Percentiles rank a stretch among this genome's conserved stretches.
Conservation (phyloP, 2,797 vertebrate species). For the Melanotaenia nigrans region DNA sequence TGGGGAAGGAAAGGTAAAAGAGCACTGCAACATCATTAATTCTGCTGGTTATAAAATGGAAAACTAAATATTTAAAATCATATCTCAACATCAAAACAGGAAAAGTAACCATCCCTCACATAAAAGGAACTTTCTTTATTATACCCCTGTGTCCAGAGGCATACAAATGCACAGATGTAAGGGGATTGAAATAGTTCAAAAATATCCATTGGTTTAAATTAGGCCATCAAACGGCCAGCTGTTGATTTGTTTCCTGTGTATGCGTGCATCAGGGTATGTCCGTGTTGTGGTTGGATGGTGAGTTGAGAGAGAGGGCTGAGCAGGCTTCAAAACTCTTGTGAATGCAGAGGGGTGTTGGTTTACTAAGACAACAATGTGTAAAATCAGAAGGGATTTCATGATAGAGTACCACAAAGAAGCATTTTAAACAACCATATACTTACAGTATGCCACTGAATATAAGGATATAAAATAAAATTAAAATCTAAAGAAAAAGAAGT, state of each 20-base stretch:
- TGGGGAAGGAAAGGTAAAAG: constrained; percentile 43
- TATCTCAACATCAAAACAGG: constrained; percentile 84
- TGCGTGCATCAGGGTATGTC: constrained; percentile 30
- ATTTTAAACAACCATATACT: constrained; percentile 6
- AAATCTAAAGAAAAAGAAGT: no score
- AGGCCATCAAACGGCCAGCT: constrained; percentile 64
- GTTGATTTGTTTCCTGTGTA: constrained; percentile 63
- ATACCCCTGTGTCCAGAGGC: constrained; percentile 69
- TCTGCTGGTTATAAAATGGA: constrained; percentile 82
- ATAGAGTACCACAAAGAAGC: constrained; percentile 7
- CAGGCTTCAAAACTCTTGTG: constrained; percentile 59
- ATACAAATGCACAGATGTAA: constrained; percentile 51
- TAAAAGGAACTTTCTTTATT: constrained; percentile 83
- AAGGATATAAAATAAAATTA: background rate
- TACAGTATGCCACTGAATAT: background rate
- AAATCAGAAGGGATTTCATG: constrained; percentile 19
- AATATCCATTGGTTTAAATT: constrained; percentile 78
- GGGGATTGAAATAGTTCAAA: constrained; percentile 75
- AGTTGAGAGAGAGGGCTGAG: constrained; percentile 36
- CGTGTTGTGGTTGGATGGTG: constrained; percentile 35
- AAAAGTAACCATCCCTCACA: constrained; percentile 83
- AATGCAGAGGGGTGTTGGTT: constrained; percentile 55
- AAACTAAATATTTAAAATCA: constrained; percentile 85
- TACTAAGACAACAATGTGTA: constrained; percentile 53
- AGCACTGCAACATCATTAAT: constrained; percentile 71